Evolutionary conservation across 2,888 invertebrate species (phyloP), one percentile per base, ranked within the genome.

Genomic region (Mythimna ferrago): DNA sequence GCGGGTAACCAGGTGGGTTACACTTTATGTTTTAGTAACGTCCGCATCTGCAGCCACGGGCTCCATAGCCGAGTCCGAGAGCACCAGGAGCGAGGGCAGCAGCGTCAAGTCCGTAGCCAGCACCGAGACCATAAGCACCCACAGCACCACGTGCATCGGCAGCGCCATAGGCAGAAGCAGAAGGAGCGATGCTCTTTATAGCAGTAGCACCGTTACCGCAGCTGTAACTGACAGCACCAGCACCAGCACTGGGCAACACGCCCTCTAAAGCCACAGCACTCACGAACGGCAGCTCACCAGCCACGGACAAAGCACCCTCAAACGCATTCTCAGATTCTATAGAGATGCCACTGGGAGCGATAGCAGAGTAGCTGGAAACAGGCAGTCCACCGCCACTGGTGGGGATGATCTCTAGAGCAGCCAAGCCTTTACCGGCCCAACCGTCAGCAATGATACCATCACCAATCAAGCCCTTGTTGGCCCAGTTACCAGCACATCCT

Each of bases 321-420:
- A 66, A 84, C 10, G 68, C 63, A 48, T 84, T 85, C 21, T 85
- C 85, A 60, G 85, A 85, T 0, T 69, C 67, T 16, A 85, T 53
- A 16, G 80, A 75, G 32, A 84, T 60, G 1, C 82, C 84, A n/a
- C 32, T 69, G 32, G 84, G 84, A 35, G 72, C 61, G n/a, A 73
- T 67, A 21, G 66, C 51, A 19, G 82, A 83, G 6, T 26, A 32
- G 35, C 78, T 86, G 70, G 77, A 53, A 35, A 84, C 68, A 11
- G 83, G 73, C 6, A 84, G 63, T 65, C 51, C 74, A 32, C 83
- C 81, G 51, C 81, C 71, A n/a, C 53, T 75, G 48, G 89, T 82
- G 35, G 84, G 76, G 32, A 71, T 66, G 53, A 73, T 56, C n/a
- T 81, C 76, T 3, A 78, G 54, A 64, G 16, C 73, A 21, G 54